Evolutionary conservation across 1,140 invertebrate genomes (phyloP).

Genomic region (Bombus sylvicola): DNA sequence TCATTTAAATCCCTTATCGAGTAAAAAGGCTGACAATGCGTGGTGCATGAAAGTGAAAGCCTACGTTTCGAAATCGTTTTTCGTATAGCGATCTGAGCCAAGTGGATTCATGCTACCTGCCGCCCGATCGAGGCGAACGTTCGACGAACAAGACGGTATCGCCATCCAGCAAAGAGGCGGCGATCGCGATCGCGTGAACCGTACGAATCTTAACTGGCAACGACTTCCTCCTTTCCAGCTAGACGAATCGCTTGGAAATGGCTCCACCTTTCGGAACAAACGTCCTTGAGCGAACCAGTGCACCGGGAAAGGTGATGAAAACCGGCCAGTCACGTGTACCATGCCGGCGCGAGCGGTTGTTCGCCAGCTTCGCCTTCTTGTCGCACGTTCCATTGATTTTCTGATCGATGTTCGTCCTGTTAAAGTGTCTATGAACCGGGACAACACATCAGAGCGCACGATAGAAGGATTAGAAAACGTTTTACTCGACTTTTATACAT

Average conservation of each 20-base stretch:
- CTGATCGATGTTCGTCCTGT: not conserved
- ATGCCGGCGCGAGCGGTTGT: slow-evolving; percentile 59
- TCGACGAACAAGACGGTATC: not conserved
- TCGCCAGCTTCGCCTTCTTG: slow-evolving; percentile 8
- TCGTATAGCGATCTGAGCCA: not conserved
- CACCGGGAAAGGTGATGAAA: slow-evolving; percentile 73
- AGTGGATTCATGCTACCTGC: not conserved
- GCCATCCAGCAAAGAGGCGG: not conserved
- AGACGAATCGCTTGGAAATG: slow-evolving; percentile 54
- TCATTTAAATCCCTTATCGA: slow-evolving; percentile 25
- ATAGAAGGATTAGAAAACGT: no score
- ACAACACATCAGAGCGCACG: not conserved
- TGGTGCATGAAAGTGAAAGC: slow-evolving; percentile 42
- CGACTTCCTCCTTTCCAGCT: slow-evolving; percentile 66
- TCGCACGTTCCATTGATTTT: slow-evolving; percentile 19
- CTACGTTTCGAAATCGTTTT: slow-evolving; percentile 35
- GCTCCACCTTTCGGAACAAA: slow-evolving; percentile 65
- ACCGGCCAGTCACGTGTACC: slow-evolving; percentile 72
- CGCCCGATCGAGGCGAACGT: not conserved
- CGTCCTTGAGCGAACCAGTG: slow-evolving; percentile 70
- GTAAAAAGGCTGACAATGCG: slow-evolving; percentile 1
- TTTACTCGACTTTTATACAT: no score
- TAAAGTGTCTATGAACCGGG: not conserved
- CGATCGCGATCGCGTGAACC: slow-evolving; percentile 37
- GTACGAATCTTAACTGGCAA: slow-evolving; percentile 21